Evolutionary conservation across 1,140 invertebrate genomes (phyloP), one percentile per base, ranked within the genome.

Genomic region (Lepidurus packardi): DNA sequence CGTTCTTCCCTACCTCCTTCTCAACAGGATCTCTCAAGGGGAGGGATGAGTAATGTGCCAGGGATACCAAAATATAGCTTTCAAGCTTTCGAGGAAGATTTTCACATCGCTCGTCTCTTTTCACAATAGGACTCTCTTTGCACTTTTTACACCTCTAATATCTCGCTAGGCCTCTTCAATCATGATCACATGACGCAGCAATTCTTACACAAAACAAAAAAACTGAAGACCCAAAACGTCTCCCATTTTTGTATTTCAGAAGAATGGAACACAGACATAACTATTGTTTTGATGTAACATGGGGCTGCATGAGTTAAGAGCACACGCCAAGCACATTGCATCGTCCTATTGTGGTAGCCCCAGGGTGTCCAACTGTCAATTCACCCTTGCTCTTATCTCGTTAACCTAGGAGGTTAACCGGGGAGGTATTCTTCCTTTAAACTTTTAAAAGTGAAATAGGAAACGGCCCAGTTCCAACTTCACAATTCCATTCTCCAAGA

Each of bases 321-420:
- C 53, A 65, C 53, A 65, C 53, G 21, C 53, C 53, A 21, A n/a
- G 53, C 16, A 7, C 53, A 65, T 65, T 65, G 53, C 53, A 65
- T n/a, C 53, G 16, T 65, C 53, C 53, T 65, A 65, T 65, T 65
- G 53, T 65, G 7, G 53, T 65, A 65, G 53, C 53, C 47, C 13
- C 7, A 65, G 47, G 47, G 9, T 65, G 47, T 34, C 25, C 25
- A 34, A 34, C 25, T 34, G 25, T 65, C 47, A 65, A n/a, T 65
- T 65, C 47, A 65, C 47, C 47, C 47, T 65, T 65, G n/a, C 47
- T 65, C 47, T 34, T 34, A 65, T 65, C 47, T 65, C 21, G 47
- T 65, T 65, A 65, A 65, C 47, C 47, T 65, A 21, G 47, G 13
- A 65, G 47, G 47, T 65, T 65, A 65, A 65, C 47, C 13, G n/a